Percentiles rank a stretch among this genome's conserved stretches.
These are phyloP conservation scores for Oconnorella tubifera DNA, from an alignment of 2,888 invertebrate genomes.

Conservation along the genomic window DNA sequence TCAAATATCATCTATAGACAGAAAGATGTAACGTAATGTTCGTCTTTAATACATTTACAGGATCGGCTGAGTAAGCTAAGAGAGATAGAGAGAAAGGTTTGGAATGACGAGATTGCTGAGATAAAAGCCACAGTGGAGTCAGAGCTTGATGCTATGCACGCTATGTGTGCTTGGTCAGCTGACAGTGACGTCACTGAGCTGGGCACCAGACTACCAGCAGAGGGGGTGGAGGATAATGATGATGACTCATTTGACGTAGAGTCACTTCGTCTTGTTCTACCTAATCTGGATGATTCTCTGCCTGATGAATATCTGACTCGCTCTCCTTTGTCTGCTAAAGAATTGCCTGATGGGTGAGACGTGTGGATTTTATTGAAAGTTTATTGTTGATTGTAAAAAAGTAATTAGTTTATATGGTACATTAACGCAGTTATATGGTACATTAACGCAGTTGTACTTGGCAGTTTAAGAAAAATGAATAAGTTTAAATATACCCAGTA, in stretches of 20 bases:
- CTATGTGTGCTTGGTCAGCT: slow-evolving; percentile 11
- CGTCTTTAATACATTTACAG: too few species aligned
- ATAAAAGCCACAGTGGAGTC: slow-evolving; percentile 32
- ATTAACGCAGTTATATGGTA: too few species aligned
- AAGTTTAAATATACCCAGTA: too few species aligned
- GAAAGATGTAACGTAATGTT: too few species aligned
- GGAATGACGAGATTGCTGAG: slow-evolving; percentile 19
- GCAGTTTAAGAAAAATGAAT: too few species aligned
- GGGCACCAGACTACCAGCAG: slow-evolving; percentile 5
- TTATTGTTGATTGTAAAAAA: too few species aligned
- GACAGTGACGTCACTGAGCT: slow-evolving; percentile 3
- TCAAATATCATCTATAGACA: too few species aligned
- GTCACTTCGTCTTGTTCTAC: slow-evolving; percentile 14
- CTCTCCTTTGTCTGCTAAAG: too few species aligned
- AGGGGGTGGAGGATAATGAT: slow-evolving; percentile 5
- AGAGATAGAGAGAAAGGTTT: slow-evolving; percentile 34
- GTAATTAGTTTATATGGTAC: too few species aligned
- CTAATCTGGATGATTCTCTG: neutral
- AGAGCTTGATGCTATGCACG: slow-evolving; percentile 34
- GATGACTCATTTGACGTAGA: slow-evolving; percentile 18
- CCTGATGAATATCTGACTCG: neutral
- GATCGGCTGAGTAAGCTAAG: slow-evolving; percentile 39
- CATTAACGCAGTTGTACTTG: too few species aligned
- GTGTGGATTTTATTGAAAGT: too few species aligned
- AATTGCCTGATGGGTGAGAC: too few species aligned